Evolutionary conservation across 1,140 invertebrate species (phyloP).

Genomic region (Ceratoteleas bidentatus): DNA sequence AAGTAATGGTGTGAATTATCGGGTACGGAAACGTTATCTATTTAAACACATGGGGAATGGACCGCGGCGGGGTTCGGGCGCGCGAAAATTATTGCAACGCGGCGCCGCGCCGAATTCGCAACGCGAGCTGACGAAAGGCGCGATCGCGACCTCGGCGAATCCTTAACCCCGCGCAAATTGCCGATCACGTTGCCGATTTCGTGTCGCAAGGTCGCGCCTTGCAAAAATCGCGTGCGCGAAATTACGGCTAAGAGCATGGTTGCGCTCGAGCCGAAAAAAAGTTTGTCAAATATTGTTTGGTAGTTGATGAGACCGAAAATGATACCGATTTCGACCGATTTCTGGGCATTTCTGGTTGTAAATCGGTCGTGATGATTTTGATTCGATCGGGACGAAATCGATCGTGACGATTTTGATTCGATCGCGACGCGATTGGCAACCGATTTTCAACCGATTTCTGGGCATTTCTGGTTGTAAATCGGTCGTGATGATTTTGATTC

Average conservation of each 20-base stretch:
- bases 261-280: background rate
- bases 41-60: constrained; percentile 46
- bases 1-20: constrained; percentile 49
- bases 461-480: too few species aligned
- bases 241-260: background rate
- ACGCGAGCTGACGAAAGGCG: constrained; percentile 4
- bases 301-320: too few species aligned
- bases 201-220: constrained; percentile 24
- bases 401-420: too few species aligned
- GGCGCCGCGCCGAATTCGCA: background rate
- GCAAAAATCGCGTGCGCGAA: background rate
- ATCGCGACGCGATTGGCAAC: too few species aligned
- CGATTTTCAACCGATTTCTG: too few species aligned
- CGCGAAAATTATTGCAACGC: constrained; percentile 19
- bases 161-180: constrained; percentile 18
- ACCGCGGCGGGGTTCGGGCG: constrained; percentile 29
- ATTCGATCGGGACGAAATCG: too few species aligned
- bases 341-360: too few species aligned
- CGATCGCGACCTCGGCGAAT: constrained; percentile 7
- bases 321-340: too few species aligned
- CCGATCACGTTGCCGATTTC: constrained; percentile 3
- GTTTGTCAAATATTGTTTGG: background rate
- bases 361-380: too few species aligned
- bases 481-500: too few species aligned
- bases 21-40: constrained; percentile 45